Evolutionary conservation across 2,888 invertebrate genomes (phyloP).

Genomic region (Rhaphigaster nebulosa): DNA sequence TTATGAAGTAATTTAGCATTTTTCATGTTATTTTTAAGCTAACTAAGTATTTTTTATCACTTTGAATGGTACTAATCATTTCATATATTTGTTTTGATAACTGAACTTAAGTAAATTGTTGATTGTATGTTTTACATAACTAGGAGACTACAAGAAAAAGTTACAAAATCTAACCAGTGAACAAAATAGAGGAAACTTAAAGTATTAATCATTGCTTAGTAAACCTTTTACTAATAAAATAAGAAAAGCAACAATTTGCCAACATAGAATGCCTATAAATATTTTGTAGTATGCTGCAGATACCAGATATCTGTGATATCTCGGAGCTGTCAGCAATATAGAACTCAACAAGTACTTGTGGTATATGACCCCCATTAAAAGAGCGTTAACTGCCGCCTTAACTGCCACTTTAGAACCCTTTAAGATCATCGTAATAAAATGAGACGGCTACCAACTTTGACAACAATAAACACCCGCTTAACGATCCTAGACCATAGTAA

Average conservation of each 20-base stretch:
- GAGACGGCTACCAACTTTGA: conserved; percentile 57
- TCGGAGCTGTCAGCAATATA: conserved; percentile 43
- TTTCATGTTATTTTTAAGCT: background rate
- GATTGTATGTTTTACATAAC: background rate
- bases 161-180: background rate
- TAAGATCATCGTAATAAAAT: conserved; percentile 56
- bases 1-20: background rate
- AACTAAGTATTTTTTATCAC: background rate
- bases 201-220: background rate
- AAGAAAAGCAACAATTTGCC: background rate
- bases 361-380: conserved; percentile 59
- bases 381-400: conserved; percentile 58
- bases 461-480: conserved; percentile 58
- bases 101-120: background rate
- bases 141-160: background rate
- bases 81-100: background rate
- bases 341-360: conserved; percentile 56
- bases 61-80: background rate
- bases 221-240: background rate
- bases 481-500: conserved; percentile 55
- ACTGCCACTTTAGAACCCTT: conserved; percentile 57
- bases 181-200: background rate
- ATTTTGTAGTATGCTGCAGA: background rate
- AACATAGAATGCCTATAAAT: background rate
- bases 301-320: conserved; percentile 38